Conservation (phyloP, 1,140 invertebrate species). For the Nebria ingens region DNA sequence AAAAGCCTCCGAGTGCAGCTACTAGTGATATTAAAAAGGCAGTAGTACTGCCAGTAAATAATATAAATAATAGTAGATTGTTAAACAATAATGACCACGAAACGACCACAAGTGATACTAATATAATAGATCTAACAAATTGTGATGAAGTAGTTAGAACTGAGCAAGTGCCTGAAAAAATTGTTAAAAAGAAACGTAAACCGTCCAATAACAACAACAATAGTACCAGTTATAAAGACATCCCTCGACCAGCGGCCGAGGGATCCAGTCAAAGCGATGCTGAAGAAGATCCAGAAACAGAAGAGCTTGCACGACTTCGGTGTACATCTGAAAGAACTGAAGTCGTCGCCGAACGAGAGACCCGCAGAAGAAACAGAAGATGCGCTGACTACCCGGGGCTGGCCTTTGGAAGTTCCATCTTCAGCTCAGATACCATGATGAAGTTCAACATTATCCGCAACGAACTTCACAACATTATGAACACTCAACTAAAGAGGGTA, state of each 20-base stretch:
- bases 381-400: constrained; percentile 87
- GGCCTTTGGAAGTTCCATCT: constrained; percentile 81
- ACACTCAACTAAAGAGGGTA: constrained; percentile 93
- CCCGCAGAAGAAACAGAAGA: constrained; percentile 55
- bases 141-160: constrained; percentile 26
- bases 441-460: constrained; percentile 94
- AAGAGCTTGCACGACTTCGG: constrained; percentile 66
- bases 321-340: constrained; percentile 82
- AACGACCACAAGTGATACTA: constrained; percentile 21
- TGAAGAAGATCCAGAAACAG: constrained; percentile 58
- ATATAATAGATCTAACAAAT: constrained; percentile 29
- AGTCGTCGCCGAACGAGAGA: constrained; percentile 73
- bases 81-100: constrained; percentile 22
- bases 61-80: constrained; percentile 16
- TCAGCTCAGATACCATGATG: constrained; percentile 95
- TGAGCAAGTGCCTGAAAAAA: constrained; percentile 20
- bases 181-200: constrained; percentile 16
- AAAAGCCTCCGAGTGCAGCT: background rate
- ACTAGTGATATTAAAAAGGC: background rate
- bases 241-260: constrained; percentile 35
- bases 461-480: constrained; percentile 94
- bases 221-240: background rate
- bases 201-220: constrained; percentile 11
- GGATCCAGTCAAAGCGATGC: constrained; percentile 40
- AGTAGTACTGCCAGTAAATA: background rate